A percentile compares a stretch with the other conserved stretches of the same genome.
Evolutionary conservation across 2,797 vertebrate species (phyloP).

Genomic region (Capromys pilorides): DNA sequence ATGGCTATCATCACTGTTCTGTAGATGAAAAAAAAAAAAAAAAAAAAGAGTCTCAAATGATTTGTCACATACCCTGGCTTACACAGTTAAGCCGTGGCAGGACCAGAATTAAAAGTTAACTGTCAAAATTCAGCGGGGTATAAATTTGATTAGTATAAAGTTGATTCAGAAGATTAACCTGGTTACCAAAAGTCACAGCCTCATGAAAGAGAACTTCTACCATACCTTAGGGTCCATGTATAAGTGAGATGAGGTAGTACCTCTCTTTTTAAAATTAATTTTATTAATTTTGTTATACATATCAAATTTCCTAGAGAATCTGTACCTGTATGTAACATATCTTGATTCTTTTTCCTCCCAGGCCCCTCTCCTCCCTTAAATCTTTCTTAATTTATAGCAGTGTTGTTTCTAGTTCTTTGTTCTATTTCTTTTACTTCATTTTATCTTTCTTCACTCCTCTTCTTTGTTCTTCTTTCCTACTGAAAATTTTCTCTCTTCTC

Average conservation of each 20-base stretch:
- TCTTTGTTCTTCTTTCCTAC: too few species aligned
- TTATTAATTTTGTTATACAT: too few species aligned
- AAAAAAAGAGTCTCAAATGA: background rate
- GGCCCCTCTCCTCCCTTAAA: too few species aligned
- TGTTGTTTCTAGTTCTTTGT: too few species aligned
- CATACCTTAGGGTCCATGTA: background rate
- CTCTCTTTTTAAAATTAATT: background rate
- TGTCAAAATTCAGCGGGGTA: background rate
- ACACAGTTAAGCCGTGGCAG: background rate
- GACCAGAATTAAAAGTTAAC: background rate
- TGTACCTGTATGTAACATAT: too few species aligned
- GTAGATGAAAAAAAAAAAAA: background rate
- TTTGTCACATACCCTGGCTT: background rate
- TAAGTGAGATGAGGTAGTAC: background rate
- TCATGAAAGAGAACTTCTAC: background rate
- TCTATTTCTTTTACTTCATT: too few species aligned
- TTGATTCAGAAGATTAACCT: background rate
- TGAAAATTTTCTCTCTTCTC: too few species aligned
- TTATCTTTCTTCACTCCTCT: too few species aligned
- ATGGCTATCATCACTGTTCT: background rate
- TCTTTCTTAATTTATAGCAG: too few species aligned
- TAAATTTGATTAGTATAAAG: background rate
- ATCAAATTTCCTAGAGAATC: too few species aligned
- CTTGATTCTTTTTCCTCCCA: too few species aligned
- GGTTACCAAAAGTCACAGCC: background rate